phyloP scores from a whole-genome alignment of 2,797 vertebrate genomes.

The Acestrorhynchus altus region DNA sequence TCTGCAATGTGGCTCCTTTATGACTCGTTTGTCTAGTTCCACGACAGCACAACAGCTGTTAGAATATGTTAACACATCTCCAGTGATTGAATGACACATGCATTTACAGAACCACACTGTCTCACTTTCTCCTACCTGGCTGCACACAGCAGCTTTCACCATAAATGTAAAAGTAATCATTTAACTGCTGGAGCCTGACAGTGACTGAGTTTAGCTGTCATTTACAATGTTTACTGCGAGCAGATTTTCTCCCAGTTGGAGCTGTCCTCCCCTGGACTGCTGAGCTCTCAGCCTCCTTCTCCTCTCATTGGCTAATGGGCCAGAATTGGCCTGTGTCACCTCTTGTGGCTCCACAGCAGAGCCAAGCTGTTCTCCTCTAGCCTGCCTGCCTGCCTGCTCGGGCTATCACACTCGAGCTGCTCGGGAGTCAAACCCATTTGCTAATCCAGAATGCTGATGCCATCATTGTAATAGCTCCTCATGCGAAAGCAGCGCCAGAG shows the following conservation, averaged over 20 bases:
- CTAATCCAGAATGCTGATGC: conserved; percentile 21
- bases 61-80: background rate
- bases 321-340: conserved; percentile 36
- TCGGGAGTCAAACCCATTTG: background rate
- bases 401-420: conserved; percentile 18
- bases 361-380: conserved; percentile 35
- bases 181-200: conserved; percentile 24
- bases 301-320: conserved; percentile 42
- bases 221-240: conserved; percentile 34
- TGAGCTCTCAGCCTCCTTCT: conserved; percentile 16
- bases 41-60: background rate
- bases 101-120: background rate
- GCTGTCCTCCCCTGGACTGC: conserved; percentile 6
- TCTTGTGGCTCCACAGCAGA: conserved; percentile 25
- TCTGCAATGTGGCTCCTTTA: background rate
- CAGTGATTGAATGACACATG: background rate
- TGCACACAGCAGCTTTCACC: background rate
- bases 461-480: background rate
- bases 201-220: conserved; percentile 33
- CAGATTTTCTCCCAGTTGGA: conserved; percentile 36
- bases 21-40: too few species aligned
- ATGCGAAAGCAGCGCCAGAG: background rate
- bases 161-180: conserved; percentile 13
- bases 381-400: conserved; percentile 4
- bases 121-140: background rate